These are phyloP conservation scores for Parnassius glacialis DNA, from an alignment of 2,888 invertebrate genomes.

Conservation along the genomic window DNA sequence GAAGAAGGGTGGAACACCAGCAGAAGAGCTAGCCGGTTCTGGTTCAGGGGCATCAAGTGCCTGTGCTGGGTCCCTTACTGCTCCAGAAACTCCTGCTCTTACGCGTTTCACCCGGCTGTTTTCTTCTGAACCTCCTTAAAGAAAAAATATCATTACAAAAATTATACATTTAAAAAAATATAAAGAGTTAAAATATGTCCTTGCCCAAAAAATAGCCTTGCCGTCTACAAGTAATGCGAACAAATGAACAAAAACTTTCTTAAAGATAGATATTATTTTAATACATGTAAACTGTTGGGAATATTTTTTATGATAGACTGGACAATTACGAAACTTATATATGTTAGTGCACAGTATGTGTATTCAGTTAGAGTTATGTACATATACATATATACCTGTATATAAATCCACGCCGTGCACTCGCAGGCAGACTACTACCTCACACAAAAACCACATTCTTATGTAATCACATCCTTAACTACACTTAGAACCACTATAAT, in stretches of 20 bases:
- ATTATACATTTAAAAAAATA: too few relatives aligned
- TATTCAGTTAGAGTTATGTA: too few relatives aligned
- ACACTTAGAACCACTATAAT: constrained; percentile 5
- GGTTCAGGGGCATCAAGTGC: constrained; percentile 75
- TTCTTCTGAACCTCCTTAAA: constrained; percentile 82
- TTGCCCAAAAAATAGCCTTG: too few relatives aligned
- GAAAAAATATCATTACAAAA: constrained; percentile 26
- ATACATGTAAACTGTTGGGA: too few relatives aligned
- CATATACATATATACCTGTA: not conserved
- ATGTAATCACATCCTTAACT: constrained; percentile 1
- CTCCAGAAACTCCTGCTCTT: constrained; percentile 62
- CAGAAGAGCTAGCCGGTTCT: constrained; percentile 50
- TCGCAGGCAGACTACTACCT: constrained; percentile 3
- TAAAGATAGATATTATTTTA: too few relatives aligned
- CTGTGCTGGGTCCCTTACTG: constrained; percentile 65
- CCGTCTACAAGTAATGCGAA: too few relatives aligned
- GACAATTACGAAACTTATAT: too few relatives aligned
- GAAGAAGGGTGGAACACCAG: constrained; percentile 86
- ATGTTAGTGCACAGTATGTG: too few relatives aligned
- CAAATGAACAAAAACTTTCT: too few relatives aligned
- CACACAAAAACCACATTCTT: constrained; percentile 22
- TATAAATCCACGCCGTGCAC: constrained; percentile 8
- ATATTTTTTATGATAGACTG: too few relatives aligned
- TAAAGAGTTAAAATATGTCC: too few relatives aligned
- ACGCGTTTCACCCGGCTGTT: constrained; percentile 83